These are phyloP conservation scores for Melanophora roralis DNA, from an alignment of 2,888 invertebrate genomes.

Conservation along the genomic window DNA sequence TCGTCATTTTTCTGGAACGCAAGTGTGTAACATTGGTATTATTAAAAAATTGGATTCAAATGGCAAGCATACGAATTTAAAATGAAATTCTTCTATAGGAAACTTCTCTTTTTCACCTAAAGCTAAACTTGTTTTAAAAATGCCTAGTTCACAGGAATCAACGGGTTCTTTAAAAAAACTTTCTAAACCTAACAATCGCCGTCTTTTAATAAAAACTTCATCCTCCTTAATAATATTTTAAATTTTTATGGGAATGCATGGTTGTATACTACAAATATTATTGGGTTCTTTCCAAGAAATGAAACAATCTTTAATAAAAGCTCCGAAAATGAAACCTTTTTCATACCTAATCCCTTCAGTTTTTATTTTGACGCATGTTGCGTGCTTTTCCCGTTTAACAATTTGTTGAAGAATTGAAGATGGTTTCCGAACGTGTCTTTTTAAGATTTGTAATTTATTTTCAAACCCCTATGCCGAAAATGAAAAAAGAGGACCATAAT, in stretches of 20 bases:
- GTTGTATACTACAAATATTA: too few relatives aligned
- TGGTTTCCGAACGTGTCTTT: too few relatives aligned
- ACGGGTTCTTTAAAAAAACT: slow-evolving; percentile 13
- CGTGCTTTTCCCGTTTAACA: slow-evolving; percentile 10
- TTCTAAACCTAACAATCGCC: not conserved
- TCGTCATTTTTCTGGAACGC: slow-evolving; percentile 26
- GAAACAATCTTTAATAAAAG: slow-evolving; percentile 2
- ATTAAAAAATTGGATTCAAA: slow-evolving; percentile 24
- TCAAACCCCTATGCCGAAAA: slow-evolving; percentile 38
- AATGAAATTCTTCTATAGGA: slow-evolving; percentile 10
- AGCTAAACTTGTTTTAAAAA: slow-evolving; percentile 16
- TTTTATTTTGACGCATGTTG: slow-evolving; percentile 8
- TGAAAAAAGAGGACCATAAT: not conserved
- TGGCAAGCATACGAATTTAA: slow-evolving; percentile 24
- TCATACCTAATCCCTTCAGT: not conserved
- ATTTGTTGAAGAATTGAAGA: slow-evolving; percentile 33
- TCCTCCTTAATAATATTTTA: not conserved
- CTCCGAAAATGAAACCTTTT: not conserved
- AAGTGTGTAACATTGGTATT: slow-evolving; percentile 35
- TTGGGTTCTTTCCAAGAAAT: too few relatives aligned
- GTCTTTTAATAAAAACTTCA: not conserved
- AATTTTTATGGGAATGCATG: not conserved
- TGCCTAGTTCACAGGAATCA: too few relatives aligned
- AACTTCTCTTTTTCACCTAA: slow-evolving; percentile 24
- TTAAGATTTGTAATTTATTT: slow-evolving; percentile 39